Conservation (phyloP, 2,113 vertebrate genomes). For the Sinocyclocheilus grahami region DNA sequence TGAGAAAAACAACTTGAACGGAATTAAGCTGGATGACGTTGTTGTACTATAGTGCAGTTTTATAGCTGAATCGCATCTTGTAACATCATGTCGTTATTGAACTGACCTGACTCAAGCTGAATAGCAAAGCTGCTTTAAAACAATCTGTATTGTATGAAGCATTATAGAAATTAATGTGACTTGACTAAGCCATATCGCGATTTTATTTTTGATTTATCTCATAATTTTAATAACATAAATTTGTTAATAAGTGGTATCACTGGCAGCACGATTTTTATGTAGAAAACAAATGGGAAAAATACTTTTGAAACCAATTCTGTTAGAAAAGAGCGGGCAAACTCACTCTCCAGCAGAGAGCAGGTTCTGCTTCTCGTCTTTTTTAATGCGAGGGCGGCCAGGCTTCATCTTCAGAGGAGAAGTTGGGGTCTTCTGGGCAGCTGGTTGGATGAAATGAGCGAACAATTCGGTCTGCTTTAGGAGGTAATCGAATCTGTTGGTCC, state of each 20-base stretch:
- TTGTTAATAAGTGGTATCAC: no score
- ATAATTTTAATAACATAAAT: neutral
- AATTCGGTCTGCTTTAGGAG: constrained; percentile 97
- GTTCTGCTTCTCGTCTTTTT: constrained; percentile 98
- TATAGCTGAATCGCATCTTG: no score
- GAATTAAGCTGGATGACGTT: no score
- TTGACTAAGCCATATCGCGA: no score
- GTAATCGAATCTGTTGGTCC: constrained; percentile 98
- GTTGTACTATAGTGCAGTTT: no score
- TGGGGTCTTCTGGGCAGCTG: constrained; percentile 97
- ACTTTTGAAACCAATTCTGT: neutral
- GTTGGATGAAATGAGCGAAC: constrained; percentile 99
- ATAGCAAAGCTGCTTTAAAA: no score
- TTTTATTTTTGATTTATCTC: no score
- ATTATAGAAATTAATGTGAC: no score
- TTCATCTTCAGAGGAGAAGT: constrained; percentile 99
- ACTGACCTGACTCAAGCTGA: no score
- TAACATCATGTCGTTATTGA: no score
- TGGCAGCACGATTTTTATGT: neutral
- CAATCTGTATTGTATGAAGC: no score
- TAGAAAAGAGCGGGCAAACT: constrained; percentile 68
- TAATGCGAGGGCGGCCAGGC: constrained; percentile 93
- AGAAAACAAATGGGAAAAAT: neutral
- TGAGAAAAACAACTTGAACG: no score
- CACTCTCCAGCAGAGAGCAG: constrained; percentile 94